phyloP scores from a whole-genome alignment of 2,113 vertebrate species.

The Salvelinus alpinus region DNA sequence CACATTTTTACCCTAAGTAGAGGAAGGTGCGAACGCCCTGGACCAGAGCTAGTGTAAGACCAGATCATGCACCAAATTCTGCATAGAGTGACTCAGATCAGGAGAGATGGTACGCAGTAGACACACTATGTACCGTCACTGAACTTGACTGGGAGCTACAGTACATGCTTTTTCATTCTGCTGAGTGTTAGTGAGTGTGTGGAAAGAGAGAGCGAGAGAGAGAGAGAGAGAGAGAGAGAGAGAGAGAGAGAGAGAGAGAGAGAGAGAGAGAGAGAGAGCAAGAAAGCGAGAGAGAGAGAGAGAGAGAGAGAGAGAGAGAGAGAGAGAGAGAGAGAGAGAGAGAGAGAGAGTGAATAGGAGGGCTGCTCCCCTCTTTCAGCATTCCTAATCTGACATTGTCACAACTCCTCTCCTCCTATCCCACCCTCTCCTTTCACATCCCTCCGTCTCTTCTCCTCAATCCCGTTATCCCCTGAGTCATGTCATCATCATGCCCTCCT shows the following conservation, averaged over 20 bases:
- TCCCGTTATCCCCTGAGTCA: conserved; percentile 6
- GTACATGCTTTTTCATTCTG: too few relatives aligned
- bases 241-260: too few relatives aligned
- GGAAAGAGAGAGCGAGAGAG: neutral
- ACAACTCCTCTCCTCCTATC: neutral
- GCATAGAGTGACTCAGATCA: too few relatives aligned
- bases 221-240: too few relatives aligned
- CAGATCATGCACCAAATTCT: too few relatives aligned
- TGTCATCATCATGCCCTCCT: conserved; percentile 32
- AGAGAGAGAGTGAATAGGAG: conserved; percentile 16
- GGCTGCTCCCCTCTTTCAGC: neutral
- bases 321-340: conserved; percentile 26
- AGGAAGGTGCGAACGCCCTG: too few relatives aligned
- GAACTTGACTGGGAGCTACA: neutral
- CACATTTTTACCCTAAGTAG: too few relatives aligned
- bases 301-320: neutral
- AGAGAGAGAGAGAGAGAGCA: conserved; percentile 17
- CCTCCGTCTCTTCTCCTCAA: neutral
- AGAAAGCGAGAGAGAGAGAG: too few relatives aligned
- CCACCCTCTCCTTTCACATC: conserved; percentile 17
- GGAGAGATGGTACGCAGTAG: too few relatives aligned
- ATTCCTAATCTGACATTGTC: conserved; percentile 6
- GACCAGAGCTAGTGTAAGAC: too few relatives aligned
- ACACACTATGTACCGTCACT: neutral
- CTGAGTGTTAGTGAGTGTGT: too few relatives aligned